Percentiles rank a stretch among this genome's conserved stretches.
Evolutionary conservation across 1,140 invertebrate species (phyloP).

Genomic region (Anagrus nilaparvatae): DNA sequence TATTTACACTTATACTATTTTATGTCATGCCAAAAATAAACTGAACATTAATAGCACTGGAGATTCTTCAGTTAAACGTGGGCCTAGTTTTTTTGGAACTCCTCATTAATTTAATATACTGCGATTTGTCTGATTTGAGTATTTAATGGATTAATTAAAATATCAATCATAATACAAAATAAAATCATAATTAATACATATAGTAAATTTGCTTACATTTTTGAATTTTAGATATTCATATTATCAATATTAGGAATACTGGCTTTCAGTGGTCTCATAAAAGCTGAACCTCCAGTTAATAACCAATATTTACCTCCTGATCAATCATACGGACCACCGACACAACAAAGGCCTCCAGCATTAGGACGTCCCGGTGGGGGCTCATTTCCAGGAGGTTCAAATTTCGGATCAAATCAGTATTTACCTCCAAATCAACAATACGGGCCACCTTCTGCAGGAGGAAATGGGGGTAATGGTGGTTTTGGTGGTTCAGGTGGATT

Average conservation of each 20-base stretch:
- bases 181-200: too few relatives aligned
- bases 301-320: slow-evolving; percentile 47
- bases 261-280: slow-evolving; percentile 17
- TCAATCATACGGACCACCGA: slow-evolving; percentile 28
- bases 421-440: slow-evolving; percentile 34
- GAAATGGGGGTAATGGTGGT: not conserved
- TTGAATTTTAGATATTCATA: too few relatives aligned
- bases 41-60: too few relatives aligned
- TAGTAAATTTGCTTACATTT: too few relatives aligned
- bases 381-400: slow-evolving; percentile 12
- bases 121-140: too few relatives aligned
- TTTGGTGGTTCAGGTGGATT: slow-evolving; percentile 7
- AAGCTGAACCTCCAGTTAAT: slow-evolving; percentile 35
- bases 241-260: slow-evolving; percentile 21
- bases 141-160: too few relatives aligned
- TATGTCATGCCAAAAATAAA: too few relatives aligned
- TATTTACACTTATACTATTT: too few relatives aligned
- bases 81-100: too few relatives aligned
- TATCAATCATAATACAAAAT: too few relatives aligned
- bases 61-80: too few relatives aligned
- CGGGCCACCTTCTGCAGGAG: slow-evolving; percentile 3
- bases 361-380: slow-evolving; percentile 24
- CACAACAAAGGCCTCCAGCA: slow-evolving; percentile 11
- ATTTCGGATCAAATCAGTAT: slow-evolving; percentile 37
- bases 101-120: too few relatives aligned